Evolutionary conservation across 1,140 invertebrate genomes (phyloP).

Genomic region (Acromyrmex charruanus): DNA sequence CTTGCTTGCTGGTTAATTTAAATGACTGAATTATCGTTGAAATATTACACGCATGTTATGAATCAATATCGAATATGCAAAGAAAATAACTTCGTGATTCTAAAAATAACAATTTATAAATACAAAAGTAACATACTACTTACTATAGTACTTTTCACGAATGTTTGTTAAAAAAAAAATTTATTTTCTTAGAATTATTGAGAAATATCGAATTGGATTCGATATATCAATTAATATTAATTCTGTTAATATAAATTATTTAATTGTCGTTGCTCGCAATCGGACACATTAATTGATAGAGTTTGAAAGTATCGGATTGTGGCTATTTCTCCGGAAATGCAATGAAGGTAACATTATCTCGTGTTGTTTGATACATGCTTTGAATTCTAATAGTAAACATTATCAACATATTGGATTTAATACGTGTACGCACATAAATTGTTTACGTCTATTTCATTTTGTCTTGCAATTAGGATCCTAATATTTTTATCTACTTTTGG

Average conservation of each 20-base stretch:
- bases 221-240: not conserved
- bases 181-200: not conserved
- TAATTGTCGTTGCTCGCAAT: not conserved
- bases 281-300: slow-evolving; percentile 19
- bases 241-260: not conserved
- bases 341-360: not conserved
- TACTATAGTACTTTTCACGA: not conserved
- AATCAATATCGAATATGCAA: not conserved
- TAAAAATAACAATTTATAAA: not conserved
- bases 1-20: not conserved
- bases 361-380: not conserved
- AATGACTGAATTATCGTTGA: not conserved
- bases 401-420: not conserved
- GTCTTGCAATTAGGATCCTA: not conserved
- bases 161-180: not conserved
- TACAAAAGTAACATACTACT: not conserved
- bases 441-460: not conserved
- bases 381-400: slow-evolving; percentile 9
- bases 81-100: not conserved
- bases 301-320: not conserved
- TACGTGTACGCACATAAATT: not conserved
- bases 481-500: not conserved
- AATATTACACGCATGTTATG: not conserved
- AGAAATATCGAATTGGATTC: not conserved
- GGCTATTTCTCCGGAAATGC: not conserved